These are phyloP conservation scores for Manacus vitellinus DNA, from an alignment of 2,113 vertebrate species.

Conservation along the genomic window DNA sequence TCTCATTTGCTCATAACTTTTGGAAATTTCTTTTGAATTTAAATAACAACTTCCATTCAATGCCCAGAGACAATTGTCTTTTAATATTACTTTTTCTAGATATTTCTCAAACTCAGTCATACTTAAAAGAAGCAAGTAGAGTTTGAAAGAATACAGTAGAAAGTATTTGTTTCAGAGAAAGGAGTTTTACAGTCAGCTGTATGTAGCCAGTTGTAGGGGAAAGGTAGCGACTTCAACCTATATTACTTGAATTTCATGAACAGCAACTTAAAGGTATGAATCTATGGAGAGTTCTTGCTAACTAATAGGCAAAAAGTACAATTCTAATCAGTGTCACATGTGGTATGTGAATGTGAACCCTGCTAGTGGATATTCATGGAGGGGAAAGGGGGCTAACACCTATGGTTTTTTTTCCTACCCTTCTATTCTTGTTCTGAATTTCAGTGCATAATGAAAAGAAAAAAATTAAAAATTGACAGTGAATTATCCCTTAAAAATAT, in stretches of 20 bases:
- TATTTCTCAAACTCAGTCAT: background rate
- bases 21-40: background rate
- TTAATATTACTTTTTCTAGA: constrained; percentile 7
- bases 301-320: background rate
- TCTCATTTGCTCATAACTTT: background rate
- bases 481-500: background rate
- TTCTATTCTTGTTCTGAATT: background rate
- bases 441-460: background rate
- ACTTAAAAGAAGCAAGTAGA: background rate
- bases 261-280: background rate
- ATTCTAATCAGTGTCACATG: background rate
- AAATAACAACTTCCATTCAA: background rate
- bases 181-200: background rate
- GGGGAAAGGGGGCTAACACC: background rate
- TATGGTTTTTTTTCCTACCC: background rate
- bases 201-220: background rate
- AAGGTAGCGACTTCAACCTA: background rate
- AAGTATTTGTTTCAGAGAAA: background rate
- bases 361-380: rapidly evolving
- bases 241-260: background rate
- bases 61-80: background rate
- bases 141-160: background rate
- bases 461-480: background rate
- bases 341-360: background rate
- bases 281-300: background rate